Evolutionary conservation across 2,888 invertebrate genomes (phyloP), one percentile per base, ranked within the genome.

Genomic region (Campopleginae sp.): DNA sequence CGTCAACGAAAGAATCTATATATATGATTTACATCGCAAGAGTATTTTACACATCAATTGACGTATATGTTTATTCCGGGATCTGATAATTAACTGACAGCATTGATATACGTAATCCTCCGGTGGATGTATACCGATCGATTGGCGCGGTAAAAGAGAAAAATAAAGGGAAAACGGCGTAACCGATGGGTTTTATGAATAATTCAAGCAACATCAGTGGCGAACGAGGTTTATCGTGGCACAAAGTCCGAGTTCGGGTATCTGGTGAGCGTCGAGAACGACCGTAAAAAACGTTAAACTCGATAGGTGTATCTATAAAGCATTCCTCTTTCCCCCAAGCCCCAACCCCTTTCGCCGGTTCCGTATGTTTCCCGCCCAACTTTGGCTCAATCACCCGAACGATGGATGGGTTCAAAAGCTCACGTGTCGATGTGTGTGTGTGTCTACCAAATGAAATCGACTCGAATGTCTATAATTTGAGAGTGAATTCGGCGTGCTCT

Each of bases 121-220:
- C 14, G 27, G 27, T 58, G 14, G 27, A 79, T 48, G 17, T 10
- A 42, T 48, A 46, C 48, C 65, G 65, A 85, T 74, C 71, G 74
- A 61, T 80, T 51, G n/a, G 44, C n/a, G 27, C 44, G 65, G 6
- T 8, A 68, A 77, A 78, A 81, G 58, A 46, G 51, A n/a, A 58
- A 58, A 27, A 27, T 14, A 76, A 61, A 70, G 12, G 5, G 14
- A 19, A 66, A 68, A 80, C 66, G 19, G 71, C 31, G 31, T 74
- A 82, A 77, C 77, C 77, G 77, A 66, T 61, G 44, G 82, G 68
- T 85, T 86, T 86, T 82, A 85, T 86, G 85, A 85, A 86, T 86
- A 82, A 86, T 85, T 86, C 86, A 85, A 63, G 72, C 74, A 61
- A 82, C 79, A 82, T 82, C 82, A 77, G 74, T 77, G 76, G 72